phyloP scores from a whole-genome alignment of 2,797 vertebrate species.

The Amblyraja radiata region DNA sequence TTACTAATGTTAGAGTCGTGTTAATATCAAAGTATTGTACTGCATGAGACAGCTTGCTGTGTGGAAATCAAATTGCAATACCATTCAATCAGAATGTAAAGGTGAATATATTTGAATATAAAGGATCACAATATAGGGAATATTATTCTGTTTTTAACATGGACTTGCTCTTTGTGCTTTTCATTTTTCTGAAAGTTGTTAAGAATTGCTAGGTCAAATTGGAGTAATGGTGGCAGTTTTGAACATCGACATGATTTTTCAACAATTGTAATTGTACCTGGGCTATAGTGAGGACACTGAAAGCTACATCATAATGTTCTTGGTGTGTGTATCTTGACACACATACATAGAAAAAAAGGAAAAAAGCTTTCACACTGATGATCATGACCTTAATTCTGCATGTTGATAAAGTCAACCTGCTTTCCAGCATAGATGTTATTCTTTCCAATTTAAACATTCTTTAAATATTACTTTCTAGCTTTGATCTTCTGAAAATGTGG shows the following conservation, averaged over 20 bases:
- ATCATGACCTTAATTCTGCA: slow-evolving; percentile 8
- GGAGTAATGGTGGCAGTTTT: slow-evolving; percentile 71
- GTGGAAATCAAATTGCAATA: slow-evolving; percentile 92
- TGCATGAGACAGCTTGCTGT: slow-evolving; percentile 71
- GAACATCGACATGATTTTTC: slow-evolving; percentile 69
- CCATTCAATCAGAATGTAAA: slow-evolving; percentile 85
- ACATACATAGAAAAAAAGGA: slow-evolving; percentile 14
- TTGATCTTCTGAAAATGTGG: neutral
- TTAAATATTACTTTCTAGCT: neutral
- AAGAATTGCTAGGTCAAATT: slow-evolving; percentile 61
- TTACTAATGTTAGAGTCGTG: slow-evolving; percentile 88
- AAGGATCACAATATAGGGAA: slow-evolving; percentile 79
- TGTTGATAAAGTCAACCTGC: neutral
- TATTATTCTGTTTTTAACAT: slow-evolving; percentile 81
- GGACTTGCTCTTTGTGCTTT: slow-evolving; percentile 67
- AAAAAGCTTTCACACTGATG: neutral
- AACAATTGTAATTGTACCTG: slow-evolving; percentile 48
- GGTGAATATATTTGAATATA: slow-evolving; percentile 80
- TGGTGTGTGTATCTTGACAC: slow-evolving; percentile 28
- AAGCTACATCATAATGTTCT: slow-evolving; percentile 28
- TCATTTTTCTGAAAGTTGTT: slow-evolving; percentile 55
- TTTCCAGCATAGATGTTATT: neutral
- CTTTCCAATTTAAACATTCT: neutral
- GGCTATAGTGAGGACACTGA: slow-evolving; percentile 21
- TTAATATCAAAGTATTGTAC: slow-evolving; percentile 83